phyloP scores from a whole-genome alignment of 1,140 invertebrate species.

The Campoletis sonorensis region DNA sequence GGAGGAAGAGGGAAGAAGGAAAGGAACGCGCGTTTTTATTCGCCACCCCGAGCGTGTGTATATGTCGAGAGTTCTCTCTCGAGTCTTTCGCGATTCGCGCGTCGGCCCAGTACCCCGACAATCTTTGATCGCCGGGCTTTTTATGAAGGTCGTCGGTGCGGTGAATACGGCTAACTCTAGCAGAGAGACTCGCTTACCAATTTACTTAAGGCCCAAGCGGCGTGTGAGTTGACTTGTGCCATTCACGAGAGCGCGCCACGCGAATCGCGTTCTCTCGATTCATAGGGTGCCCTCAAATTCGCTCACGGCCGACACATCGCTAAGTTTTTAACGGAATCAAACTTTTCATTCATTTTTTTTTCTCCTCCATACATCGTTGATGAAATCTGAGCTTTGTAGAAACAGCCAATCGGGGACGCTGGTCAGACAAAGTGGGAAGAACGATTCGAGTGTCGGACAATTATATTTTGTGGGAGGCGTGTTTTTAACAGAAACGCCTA shows the following conservation, averaged over 20 bases:
- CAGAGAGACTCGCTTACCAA: constrained; percentile 17
- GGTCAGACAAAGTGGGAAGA: too few species aligned
- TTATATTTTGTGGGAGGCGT: too few species aligned
- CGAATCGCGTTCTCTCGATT: constrained; percentile 11
- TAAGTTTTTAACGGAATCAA: background rate
- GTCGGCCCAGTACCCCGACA: constrained; percentile 49
- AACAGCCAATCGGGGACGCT: too few species aligned
- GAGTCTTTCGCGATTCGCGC: constrained; percentile 17
- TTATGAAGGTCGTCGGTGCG: constrained; percentile 68
- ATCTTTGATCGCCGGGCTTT: constrained; percentile 68
- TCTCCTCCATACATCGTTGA: too few species aligned
- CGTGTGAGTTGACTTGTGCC: constrained; percentile 54
- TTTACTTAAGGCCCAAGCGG: constrained; percentile 33
- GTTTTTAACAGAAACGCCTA: too few species aligned
- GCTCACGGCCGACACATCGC: background rate
- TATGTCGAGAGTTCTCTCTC: background rate
- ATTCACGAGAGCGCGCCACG: constrained; percentile 54
- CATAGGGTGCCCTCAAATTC: background rate
- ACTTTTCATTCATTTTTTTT: background rate
- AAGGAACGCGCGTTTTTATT: constrained; percentile 55
- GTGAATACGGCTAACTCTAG: constrained; percentile 44
- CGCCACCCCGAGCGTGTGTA: constrained; percentile 45
- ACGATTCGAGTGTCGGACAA: too few species aligned
- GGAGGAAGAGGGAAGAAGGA: constrained; percentile 59
- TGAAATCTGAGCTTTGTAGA: too few species aligned